These are phyloP conservation scores for Neopipo cinnamomea DNA, from an alignment of 2,113 vertebrate species.

Conservation along the genomic window DNA sequence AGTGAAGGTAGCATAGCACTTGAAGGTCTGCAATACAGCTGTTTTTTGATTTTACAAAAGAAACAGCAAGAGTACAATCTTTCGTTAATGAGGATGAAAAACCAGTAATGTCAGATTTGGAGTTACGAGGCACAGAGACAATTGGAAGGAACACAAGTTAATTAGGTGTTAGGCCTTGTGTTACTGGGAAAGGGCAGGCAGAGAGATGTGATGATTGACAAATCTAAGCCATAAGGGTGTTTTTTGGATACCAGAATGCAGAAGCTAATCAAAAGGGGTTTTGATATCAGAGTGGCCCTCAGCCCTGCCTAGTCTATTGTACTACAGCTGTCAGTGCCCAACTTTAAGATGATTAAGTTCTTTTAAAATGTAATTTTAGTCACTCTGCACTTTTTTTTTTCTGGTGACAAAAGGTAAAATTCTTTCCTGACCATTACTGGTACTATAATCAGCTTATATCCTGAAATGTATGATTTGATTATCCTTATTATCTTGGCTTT, in stretches of 20 bases:
- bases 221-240: neutral
- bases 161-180: neutral
- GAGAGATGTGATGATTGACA: accelerated
- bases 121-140: neutral
- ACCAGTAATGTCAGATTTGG: neutral
- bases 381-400: neutral
- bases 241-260: neutral
- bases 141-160: neutral
- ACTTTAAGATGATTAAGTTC: neutral
- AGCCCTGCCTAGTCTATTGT: neutral
- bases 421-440: constrained; percentile 10
- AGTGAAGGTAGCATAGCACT: accelerated
- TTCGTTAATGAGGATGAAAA: neutral
- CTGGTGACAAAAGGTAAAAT: neutral
- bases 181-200: neutral
- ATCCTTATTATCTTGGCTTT: constrained; percentile 53
- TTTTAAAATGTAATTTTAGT: constrained; percentile 2
- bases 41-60: neutral
- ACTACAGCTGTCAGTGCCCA: neutral
- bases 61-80: neutral
- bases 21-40: accelerated
- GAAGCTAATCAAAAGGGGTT: neutral
- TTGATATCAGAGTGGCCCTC: neutral
- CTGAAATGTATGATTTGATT: constrained; percentile 32
- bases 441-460: constrained; percentile 25